A percentile compares a stretch with the other conserved stretches of the same genome.
These are phyloP conservation scores for Temnopleurus reevesii DNA, from an alignment of 53 echinoderm and acorn worm genomes.

Conservation along the genomic window DNA sequence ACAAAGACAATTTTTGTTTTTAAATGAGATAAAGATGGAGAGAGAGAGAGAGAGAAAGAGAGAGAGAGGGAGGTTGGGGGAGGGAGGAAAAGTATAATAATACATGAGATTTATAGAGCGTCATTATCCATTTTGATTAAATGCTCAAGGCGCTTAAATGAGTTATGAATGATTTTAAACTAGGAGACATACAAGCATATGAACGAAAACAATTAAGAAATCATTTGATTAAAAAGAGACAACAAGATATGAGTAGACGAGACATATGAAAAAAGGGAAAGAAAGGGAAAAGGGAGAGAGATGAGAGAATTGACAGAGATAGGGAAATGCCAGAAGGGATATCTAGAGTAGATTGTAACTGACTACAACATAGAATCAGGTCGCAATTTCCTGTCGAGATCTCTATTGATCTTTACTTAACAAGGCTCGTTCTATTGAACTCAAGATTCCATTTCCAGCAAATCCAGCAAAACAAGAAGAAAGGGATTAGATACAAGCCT, in stretches of 20 bases:
- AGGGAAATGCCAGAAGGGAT: neutral
- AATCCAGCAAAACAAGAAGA: no score
- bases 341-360: constrained; percentile 20
- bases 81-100: no score
- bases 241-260: neutral
- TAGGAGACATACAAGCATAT: no score
- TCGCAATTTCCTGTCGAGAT: constrained; percentile 8
- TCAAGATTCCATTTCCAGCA: no score
- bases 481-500: no score
- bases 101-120: no score
- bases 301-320: neutral
- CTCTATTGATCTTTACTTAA: neutral
- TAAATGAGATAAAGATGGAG: neutral
- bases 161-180: no score
- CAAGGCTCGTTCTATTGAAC: no score
- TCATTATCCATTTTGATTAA: no score
- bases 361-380: constrained; percentile 20
- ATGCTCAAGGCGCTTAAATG: no score
- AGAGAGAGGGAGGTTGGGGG: neutral
- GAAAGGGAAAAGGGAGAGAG: neutral
- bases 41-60: neutral
- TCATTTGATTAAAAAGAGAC: neutral
- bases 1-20: no score
- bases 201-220: no score
- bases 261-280: neutral